Conservation (phyloP, 2,113 vertebrate species). For the Caranx melampygus region DNA sequence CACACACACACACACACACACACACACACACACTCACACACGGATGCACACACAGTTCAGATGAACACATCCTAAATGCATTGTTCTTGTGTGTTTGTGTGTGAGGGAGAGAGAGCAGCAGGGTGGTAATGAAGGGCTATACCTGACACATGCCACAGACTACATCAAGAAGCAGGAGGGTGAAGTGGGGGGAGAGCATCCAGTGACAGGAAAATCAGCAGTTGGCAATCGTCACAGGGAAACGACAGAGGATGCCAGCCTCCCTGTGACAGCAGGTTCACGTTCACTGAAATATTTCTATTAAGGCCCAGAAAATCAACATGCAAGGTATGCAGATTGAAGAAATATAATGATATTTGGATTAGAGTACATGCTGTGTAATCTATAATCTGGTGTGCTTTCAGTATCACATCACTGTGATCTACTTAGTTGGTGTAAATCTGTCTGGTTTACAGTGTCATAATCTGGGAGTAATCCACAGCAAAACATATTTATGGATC, state of each 20-base stretch:
- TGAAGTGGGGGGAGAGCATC: slow-evolving; percentile 41
- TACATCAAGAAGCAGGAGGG: slow-evolving; percentile 54
- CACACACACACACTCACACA: slow-evolving; percentile 19
- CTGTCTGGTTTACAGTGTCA: slow-evolving; percentile 63
- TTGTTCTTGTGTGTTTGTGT: slow-evolving; percentile 32
- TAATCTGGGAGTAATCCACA: slow-evolving; percentile 73
- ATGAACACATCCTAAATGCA: slow-evolving; percentile 38
- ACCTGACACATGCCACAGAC: slow-evolving; percentile 68
- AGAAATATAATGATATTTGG: slow-evolving; percentile 42
- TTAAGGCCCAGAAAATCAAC: not conserved
- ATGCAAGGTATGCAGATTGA: slow-evolving; percentile 9
- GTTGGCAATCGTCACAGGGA: slow-evolving; percentile 28
- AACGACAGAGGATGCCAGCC: slow-evolving; percentile 4
- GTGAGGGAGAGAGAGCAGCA: slow-evolving; percentile 34
- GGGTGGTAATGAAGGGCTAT: slow-evolving; percentile 67
- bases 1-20: slow-evolving; percentile 30
- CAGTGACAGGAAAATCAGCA: slow-evolving; percentile 56
- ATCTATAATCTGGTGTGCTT: slow-evolving; percentile 42
- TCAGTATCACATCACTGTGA: slow-evolving; percentile 59
- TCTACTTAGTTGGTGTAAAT: slow-evolving; percentile 68
- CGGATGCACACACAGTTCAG: slow-evolving; percentile 15
- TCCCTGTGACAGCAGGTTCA: slow-evolving; percentile 23
- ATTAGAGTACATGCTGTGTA: slow-evolving; percentile 54
- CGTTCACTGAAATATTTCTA: slow-evolving; percentile 10
- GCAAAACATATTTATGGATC: slow-evolving; percentile 72